A percentile compares a stretch with the other conserved stretches of the same genome.
Conservation (phyloP, 2,888 invertebrate genomes). For the Cephalotes varians region DNA sequence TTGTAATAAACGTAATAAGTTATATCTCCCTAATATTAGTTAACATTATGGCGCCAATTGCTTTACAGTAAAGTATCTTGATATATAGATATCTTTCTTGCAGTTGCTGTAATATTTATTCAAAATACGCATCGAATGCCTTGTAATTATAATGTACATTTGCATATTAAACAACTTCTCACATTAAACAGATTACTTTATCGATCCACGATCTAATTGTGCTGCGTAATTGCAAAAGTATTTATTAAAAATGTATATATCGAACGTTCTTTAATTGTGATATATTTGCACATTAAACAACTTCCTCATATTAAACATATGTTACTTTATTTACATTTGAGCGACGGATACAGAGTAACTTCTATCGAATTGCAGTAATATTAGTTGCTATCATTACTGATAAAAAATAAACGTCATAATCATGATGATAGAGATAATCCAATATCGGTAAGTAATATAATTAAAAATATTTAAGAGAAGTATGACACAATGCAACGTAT, state of each 20-base stretch:
- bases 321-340: slow-evolving; percentile 81
- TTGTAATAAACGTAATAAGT: slow-evolving; percentile 27
- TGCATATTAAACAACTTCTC: slow-evolving; percentile 34
- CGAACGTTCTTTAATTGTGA: slow-evolving; percentile 21
- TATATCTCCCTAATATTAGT: slow-evolving; percentile 15
- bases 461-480: slow-evolving; percentile 43
- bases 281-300: slow-evolving; percentile 64
- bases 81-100: slow-evolving; percentile 11
- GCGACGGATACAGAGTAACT: slow-evolving; percentile 78
- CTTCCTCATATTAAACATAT: slow-evolving; percentile 76
- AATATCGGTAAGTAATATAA: slow-evolving; percentile 37
- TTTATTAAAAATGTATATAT: slow-evolving; percentile 22
- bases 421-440: slow-evolving; percentile 4
- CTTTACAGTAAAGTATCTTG: slow-evolving; percentile 19
- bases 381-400: slow-evolving; percentile 64
- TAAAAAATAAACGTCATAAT: slow-evolving; percentile 65
- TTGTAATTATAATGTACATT: slow-evolving; percentile 45
- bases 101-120: slow-evolving; percentile 37
- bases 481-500: slow-evolving; percentile 44
- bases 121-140: slow-evolving; percentile 31
- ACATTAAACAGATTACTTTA: slow-evolving; percentile 32
- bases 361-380: slow-evolving; percentile 73
- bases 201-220: slow-evolving; percentile 9
- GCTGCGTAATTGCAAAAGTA: slow-evolving; percentile 21
- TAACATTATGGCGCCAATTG: slow-evolving; percentile 37